These are phyloP conservation scores for Cryptotis parvus DNA, from an alignment of 2,113 vertebrate genomes.

Conservation along the genomic window DNA sequence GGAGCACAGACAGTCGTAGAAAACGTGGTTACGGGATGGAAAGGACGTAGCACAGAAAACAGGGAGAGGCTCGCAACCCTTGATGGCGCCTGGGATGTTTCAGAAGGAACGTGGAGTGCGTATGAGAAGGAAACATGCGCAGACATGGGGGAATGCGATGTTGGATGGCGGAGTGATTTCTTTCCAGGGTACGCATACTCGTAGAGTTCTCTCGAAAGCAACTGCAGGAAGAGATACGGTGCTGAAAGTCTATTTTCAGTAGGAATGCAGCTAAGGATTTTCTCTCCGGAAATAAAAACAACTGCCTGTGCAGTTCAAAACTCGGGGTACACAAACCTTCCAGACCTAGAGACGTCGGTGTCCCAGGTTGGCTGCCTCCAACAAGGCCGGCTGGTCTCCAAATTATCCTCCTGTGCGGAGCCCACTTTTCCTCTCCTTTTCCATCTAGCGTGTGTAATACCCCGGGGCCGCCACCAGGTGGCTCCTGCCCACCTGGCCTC, in stretches of 20 bases:
- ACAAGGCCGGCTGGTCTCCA: slow-evolving; percentile 11
- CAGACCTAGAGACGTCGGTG: background rate
- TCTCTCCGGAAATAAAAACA: background rate
- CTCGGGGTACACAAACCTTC: slow-evolving; percentile 31
- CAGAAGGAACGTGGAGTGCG: background rate
- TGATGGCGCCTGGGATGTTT: background rate
- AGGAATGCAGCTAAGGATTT: slow-evolving; percentile 20
- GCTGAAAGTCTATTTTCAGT: background rate
- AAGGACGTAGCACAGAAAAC: background rate
- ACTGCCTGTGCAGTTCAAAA: background rate
- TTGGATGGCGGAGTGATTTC: background rate
- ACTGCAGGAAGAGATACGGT: slow-evolving; percentile 12
- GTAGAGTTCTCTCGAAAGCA: background rate
- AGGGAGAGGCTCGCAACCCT: background rate
- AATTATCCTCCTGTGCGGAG: background rate
- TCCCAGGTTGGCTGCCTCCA: background rate
- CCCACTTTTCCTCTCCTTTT: fast-evolving
- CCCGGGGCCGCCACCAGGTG: background rate
- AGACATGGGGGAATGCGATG: slow-evolving; percentile 12
- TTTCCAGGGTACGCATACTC: background rate
- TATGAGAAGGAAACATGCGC: background rate
- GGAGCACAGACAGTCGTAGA: background rate
- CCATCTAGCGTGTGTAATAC: background rate
- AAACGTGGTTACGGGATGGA: background rate
- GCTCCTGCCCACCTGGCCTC: slow-evolving; percentile 44